A percentile compares a stretch with the other conserved stretches of the same genome.
phyloP scores from a whole-genome alignment of 2,888 invertebrate genomes.

The Drosophila koepferae region DNA sequence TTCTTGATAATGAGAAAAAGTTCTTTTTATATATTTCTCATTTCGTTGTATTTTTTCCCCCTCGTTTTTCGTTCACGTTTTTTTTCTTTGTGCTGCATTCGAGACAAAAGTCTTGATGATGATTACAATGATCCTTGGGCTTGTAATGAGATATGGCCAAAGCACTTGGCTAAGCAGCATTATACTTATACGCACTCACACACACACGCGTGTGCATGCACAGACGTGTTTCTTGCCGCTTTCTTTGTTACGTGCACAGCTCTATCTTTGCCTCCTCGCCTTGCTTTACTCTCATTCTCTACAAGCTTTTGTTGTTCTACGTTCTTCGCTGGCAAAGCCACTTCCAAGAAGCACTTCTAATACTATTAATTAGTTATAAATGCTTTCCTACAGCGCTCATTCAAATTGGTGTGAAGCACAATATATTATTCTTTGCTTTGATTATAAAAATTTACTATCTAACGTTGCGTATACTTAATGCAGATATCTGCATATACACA shows the following conservation, averaged over 20 bases:
- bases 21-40: constrained; percentile 37
- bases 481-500: neutral
- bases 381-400: neutral
- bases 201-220: neutral
- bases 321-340: constrained; percentile 14
- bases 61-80: constrained; percentile 9
- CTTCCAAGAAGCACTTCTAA: constrained; percentile 10
- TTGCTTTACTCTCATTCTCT: neutral
- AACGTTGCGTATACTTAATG: neutral
- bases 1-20: constrained; percentile 71
- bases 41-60: neutral
- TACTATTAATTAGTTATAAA: constrained; percentile 1
- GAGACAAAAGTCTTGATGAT: constrained; percentile 58
- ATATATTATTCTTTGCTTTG: neutral
- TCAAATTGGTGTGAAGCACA: neutral
- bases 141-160: constrained; percentile 69
- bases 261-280: constrained; percentile 7
- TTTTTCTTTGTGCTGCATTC: constrained; percentile 43
- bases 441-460: neutral
- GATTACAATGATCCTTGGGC: constrained; percentile 67
- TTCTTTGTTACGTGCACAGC: constrained; percentile 47
- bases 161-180: constrained; percentile 63
- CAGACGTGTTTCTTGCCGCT: constrained; percentile 18
- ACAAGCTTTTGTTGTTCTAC: constrained; percentile 2
- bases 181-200: constrained; percentile 14